A percentile compares a stretch with the other conserved stretches of the same genome.
phyloP scores from a whole-genome alignment of 2,113 vertebrate genomes.

The Protobothrops mucrosquamatus region DNA sequence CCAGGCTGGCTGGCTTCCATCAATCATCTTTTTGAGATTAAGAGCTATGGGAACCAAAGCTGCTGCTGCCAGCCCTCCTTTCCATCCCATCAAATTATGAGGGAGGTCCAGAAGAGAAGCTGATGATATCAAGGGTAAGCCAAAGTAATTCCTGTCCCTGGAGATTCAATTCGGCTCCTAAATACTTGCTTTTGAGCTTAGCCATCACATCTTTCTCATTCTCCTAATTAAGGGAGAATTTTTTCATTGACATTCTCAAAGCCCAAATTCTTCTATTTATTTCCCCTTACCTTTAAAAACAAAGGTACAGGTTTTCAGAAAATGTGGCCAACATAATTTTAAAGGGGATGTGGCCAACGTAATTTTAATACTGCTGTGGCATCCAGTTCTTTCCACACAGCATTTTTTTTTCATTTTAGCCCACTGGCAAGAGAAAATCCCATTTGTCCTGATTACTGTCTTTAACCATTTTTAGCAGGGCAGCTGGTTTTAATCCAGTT shows the following conservation, averaged over 20 bases:
- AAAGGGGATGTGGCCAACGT: background rate
- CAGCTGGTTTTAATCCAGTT: conserved; percentile 6
- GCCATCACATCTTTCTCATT: background rate
- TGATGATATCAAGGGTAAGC: background rate
- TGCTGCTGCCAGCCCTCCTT: background rate
- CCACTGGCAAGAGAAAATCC: background rate
- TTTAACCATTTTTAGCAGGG: background rate
- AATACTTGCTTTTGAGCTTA: background rate
- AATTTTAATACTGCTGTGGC: background rate
- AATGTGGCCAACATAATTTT: background rate
- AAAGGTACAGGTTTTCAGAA: background rate
- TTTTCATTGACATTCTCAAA: background rate
- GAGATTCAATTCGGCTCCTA: background rate
- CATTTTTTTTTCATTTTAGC: background rate
- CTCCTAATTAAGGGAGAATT: background rate
- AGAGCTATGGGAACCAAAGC: background rate
- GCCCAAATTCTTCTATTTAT: background rate
- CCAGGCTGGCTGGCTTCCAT: background rate
- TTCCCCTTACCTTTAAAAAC: background rate
- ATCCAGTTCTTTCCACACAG: background rate
- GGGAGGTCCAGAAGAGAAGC: background rate
- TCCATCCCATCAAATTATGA: background rate
- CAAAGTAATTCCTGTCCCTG: background rate
- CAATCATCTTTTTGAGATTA: conserved; percentile 12
- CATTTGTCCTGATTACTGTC: background rate